These are phyloP conservation scores for Cercopithecus mona DNA, from an alignment of 2,113 vertebrate genomes.

Conservation along the genomic window DNA sequence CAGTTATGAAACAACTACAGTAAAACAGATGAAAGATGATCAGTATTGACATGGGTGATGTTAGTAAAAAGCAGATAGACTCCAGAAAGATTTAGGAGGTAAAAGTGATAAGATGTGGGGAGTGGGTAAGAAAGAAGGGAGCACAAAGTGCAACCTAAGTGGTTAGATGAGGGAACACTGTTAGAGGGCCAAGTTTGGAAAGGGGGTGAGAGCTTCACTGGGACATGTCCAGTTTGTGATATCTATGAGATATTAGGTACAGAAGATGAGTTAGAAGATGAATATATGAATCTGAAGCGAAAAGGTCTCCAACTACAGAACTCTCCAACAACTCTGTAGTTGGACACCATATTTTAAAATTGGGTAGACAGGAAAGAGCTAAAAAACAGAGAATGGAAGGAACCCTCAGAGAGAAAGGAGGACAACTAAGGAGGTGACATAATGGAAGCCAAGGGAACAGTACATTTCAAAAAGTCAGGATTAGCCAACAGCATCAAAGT, in stretches of 20 bases:
- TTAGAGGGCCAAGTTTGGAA: background rate
- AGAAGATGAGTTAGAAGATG: background rate
- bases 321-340: no score
- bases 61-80: background rate
- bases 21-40: background rate
- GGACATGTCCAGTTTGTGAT: background rate
- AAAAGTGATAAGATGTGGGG: background rate
- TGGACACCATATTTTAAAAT: background rate
- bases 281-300: background rate
- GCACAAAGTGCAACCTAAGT: background rate
- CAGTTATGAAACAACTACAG: background rate
- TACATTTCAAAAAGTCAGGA: background rate
- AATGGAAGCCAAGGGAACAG: background rate
- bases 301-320: background rate
- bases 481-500: background rate
- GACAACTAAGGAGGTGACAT: background rate
- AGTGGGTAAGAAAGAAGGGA: background rate
- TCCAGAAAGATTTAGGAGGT: background rate
- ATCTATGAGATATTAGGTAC: background rate
- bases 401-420: background rate
- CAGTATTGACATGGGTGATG: background rate
- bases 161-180: background rate
- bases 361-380: background rate
- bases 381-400: background rate
- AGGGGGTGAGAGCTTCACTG: background rate